Evolutionary conservation across 1,140 invertebrate species (phyloP).

Genomic region (Drosophila funebris): DNA sequence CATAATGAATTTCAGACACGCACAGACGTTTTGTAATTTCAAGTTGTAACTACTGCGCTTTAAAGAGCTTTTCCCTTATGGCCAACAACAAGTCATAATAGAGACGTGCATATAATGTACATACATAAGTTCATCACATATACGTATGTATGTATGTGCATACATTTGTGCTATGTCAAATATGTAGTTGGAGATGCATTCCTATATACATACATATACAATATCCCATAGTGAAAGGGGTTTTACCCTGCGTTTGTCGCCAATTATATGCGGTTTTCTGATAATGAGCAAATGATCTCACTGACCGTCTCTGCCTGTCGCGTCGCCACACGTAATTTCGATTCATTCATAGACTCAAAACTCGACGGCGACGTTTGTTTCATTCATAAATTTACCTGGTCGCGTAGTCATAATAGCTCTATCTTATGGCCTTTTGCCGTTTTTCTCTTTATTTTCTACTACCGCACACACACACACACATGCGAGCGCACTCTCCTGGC

Average conservation of each 20-base stretch:
- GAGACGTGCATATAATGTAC: constrained; percentile 17
- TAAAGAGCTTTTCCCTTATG: constrained; percentile 65
- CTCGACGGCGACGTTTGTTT: constrained; percentile 47
- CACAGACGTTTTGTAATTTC: constrained; percentile 82
- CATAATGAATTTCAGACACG: constrained; percentile 82
- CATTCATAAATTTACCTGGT: constrained; percentile 83
- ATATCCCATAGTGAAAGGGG: constrained; percentile 16
- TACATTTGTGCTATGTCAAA: constrained; percentile 49
- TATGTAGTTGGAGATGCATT: constrained; percentile 29
- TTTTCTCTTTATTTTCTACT: constrained; percentile 6
- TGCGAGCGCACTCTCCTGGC: not conserved
- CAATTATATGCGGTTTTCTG: constrained; percentile 83
- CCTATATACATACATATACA: not conserved
- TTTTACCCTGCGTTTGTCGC: constrained; percentile 63
- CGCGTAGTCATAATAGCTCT: constrained; percentile 76
- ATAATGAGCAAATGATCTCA: constrained; percentile 81
- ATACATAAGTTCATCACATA: not conserved
- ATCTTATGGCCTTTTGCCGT: constrained; percentile 51
- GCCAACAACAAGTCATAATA: constrained; percentile 45
- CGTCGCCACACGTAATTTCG: constrained; percentile 74
- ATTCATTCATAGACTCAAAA: constrained; percentile 74
- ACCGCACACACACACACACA: constrained; percentile 24
- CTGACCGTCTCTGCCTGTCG: not conserved
- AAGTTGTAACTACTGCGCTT: constrained; percentile 73
- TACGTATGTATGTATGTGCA: constrained; percentile 23